Evolutionary conservation across 2,797 vertebrate species (phyloP), one percentile per base, ranked within the genome.

Genomic region (Lithobates pipiens): DNA sequence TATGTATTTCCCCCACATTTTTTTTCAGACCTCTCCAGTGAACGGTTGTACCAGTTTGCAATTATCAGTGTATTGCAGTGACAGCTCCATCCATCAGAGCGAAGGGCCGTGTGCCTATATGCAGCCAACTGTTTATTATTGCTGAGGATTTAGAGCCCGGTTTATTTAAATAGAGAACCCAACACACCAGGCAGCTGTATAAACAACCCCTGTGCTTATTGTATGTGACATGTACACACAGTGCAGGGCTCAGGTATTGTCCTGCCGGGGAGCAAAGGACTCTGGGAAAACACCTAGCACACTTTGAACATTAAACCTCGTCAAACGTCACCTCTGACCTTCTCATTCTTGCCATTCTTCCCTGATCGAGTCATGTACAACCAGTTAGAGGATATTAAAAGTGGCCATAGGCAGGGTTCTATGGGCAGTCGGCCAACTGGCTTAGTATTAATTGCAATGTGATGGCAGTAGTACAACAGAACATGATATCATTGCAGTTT

Each of bases 211-310:
- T 32, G 21, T 21, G 54, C 34, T 57, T 74, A 83, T 79, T 83
- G 61, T 80, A 25, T 42, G 79, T 32, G n/a, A 54, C 68, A 15
- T 76, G 13, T 61, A n/a, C 75, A 65, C 70, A 57, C 39, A 67
- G 78, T 44, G 13, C 69, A 79, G 21, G 10, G 16, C 80, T 68
- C 70, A 80, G 85, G 85, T 87, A 87, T 87, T 83, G 76, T 78
- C 34, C 69, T 42, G 34, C 54, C 27, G 11, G 32, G 3, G n/a
- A 23, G 36, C 39, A 69, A 69, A 69, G 77, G 57, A 74, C 69
- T 61, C 69, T 79, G 85, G 57, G 80, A 77, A 65, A 86, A 18
- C 61, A 77, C 80, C 54, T 27, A 61, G 29, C 23, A 16, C 74
- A 57, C 69, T 68, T 54, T 78, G 39, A 86, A 82, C 29, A 61